Conservation (phyloP, 35 echinoderm and acorn worm species). For the Anneissia japonica region DNA sequence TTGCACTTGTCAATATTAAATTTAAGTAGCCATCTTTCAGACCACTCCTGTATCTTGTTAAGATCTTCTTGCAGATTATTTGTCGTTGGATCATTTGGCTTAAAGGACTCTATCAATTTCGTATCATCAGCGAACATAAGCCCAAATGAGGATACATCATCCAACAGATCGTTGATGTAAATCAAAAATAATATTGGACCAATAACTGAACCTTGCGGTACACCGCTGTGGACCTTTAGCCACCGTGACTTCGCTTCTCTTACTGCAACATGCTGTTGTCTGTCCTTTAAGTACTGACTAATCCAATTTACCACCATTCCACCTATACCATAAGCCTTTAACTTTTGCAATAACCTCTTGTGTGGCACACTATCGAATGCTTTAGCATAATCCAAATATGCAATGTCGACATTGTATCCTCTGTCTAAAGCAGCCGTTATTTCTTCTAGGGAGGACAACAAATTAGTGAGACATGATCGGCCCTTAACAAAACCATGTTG, state of each 20-base stretch:
- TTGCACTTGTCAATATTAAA: conserved; percentile 27
- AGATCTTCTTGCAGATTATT: conserved; percentile 17
- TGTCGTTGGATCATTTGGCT: not conserved
- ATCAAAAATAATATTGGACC: no score
- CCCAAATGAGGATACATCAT: no score
- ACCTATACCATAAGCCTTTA: not conserved
- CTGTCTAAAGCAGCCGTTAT: conserved; percentile 9
- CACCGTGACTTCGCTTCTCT: no score
- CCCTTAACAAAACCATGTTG: conserved; percentile 12
- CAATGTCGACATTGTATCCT: not conserved
- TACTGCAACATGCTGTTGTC: conserved; percentile 7
- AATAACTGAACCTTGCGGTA: no score
- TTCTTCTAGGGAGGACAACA: conserved; percentile 2
- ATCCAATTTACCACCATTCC: conserved; percentile 7
- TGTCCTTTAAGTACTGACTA: not conserved
- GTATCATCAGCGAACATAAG: conserved; percentile 44
- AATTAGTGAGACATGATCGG: conserved; percentile 22
- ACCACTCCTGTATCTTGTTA: conserved; percentile 1
- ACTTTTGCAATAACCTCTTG: conserved; percentile 10
- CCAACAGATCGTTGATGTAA: no score
- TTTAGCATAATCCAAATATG: conserved; percentile 8
- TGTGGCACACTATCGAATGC: conserved; percentile 21
- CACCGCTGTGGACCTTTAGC: no score
- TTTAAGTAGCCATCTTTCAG: conserved; percentile 12
- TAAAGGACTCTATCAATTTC: conserved; percentile 1